A percentile compares a stretch with the other conserved stretches of the same genome.
phyloP scores from a whole-genome alignment of 2,797 vertebrate genomes.

The Syndactyla subalaris region DNA sequence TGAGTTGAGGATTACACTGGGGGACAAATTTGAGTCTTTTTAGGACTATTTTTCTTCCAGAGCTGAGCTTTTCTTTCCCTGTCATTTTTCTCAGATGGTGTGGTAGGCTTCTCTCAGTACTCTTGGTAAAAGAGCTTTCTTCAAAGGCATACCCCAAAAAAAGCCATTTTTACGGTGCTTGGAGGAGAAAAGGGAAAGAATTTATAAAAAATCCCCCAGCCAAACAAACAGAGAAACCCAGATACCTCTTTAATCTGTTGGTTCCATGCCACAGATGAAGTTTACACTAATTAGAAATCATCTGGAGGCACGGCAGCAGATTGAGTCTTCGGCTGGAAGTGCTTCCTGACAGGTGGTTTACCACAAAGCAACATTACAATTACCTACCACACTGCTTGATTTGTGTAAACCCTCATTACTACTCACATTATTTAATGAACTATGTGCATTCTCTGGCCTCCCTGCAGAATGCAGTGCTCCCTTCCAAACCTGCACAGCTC shows the following conservation, averaged over 20 bases:
- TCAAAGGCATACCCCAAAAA: not conserved
- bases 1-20: not conserved
- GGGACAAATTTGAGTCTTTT: not conserved
- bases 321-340: constrained; percentile 73
- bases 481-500: not conserved
- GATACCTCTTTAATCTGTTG: constrained; percentile 27
- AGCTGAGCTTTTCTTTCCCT: not conserved
- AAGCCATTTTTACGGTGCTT: not conserved
- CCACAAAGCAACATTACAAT: constrained; percentile 75
- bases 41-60: too few species aligned
- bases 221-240: not conserved
- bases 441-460: constrained; percentile 59
- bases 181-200: not conserved
- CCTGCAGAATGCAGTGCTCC: constrained; percentile 25
- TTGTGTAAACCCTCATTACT: constrained; percentile 76
- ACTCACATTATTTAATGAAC: constrained; percentile 78
- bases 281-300: constrained; percentile 76
- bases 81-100: not conserved
- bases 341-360: constrained; percentile 75
- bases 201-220: fast-evolving
- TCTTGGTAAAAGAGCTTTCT: not conserved
- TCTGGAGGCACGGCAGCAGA: constrained; percentile 74
- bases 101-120: not conserved
- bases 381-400: constrained; percentile 76
- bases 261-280: constrained; percentile 61